Base-by-base conservation (phyloP, 2,797 vertebrate genomes). In the Pyrocephalus nanus region DNA sequence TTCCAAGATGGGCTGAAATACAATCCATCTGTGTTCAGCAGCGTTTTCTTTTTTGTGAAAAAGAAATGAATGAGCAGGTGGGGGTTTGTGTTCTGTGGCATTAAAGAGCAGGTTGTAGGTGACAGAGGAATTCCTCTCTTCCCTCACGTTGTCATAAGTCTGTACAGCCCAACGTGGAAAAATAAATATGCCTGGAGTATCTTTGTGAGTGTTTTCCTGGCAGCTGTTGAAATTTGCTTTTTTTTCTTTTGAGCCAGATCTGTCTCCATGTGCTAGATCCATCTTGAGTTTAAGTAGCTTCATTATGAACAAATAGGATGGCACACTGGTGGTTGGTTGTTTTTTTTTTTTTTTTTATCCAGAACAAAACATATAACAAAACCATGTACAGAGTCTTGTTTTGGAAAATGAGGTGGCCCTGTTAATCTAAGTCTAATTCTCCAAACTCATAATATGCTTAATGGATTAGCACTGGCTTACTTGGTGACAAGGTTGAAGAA, bases 351-450 rank as follows among this genome's bases (percentile, higher is more conserved):
- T 90, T 83, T 48, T 92, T 86, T 76, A 48, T 82, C 64, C 45
- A 64, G 87, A 86, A 73, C 43, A 96, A 93, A 94, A 78, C 38
- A 4, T 34, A 15, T 10, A 71, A 89, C 70, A 86, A 78, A 95
- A 95, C 8, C 61, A 32, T 10, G 4, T 36, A 32, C 58, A 86
- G 79, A 85, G 64, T 60, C 89, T 66, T 93, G 76, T 94, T 95
- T 92, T 92, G 92, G 92, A 96, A 97, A 97, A 95, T 91, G 94
- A 88, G 95, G 94, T 95, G 88, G 90, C 92, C 90, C 86, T 95
- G 88, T 93, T 94, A 75, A 92, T 84, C 96, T 95, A 71, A 93
- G 95, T 93, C 91, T 93, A 60, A 73, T 94, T 97, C 65, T 64
- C 89, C 88, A 93, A 94, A 94, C 91, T 92, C 81, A 1, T 97